These are phyloP conservation scores for Campylomormyrus tamandua DNA, from an alignment of 2,113 vertebrate species.

Conservation along the genomic window DNA sequence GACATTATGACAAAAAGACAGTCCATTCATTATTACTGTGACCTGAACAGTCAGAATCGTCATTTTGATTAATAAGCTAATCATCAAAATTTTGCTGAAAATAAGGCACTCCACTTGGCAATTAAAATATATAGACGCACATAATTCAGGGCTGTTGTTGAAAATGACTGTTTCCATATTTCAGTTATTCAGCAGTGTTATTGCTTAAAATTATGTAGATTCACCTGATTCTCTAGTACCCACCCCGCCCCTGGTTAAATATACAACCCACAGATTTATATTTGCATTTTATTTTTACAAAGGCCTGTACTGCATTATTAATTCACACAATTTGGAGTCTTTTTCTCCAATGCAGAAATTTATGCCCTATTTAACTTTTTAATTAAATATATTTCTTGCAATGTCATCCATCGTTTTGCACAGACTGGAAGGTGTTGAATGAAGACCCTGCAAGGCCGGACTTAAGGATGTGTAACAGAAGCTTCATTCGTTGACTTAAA, in stretches of 20 bases:
- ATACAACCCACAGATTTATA: neutral
- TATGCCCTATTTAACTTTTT: neutral
- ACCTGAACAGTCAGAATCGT: neutral
- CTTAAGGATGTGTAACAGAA: neutral
- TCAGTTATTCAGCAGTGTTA: conserved; percentile 41
- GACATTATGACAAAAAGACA: neutral
- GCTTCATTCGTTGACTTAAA: neutral
- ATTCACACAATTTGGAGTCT: neutral
- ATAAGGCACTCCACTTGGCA: conserved; percentile 53
- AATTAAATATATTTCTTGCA: neutral
- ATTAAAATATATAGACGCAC: conserved; percentile 28
- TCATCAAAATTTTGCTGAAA: conserved; percentile 18
- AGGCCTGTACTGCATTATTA: neutral
- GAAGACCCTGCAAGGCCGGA: neutral
- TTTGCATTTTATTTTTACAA: neutral
- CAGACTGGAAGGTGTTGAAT: neutral
- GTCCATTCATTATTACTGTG: neutral
- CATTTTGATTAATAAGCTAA: neutral
- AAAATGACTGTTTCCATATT: conserved; percentile 20
- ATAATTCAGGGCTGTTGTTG: conserved; percentile 2
- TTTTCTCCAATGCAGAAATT: neutral
- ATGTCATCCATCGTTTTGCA: neutral
- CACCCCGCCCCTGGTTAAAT: neutral
- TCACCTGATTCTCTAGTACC: neutral
- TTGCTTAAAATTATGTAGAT: conserved; percentile 41